Percentiles rank a stretch among this genome's conserved stretches.
phyloP scores from a whole-genome alignment of 2,888 invertebrate genomes.

The Agriopis marginaria region DNA sequence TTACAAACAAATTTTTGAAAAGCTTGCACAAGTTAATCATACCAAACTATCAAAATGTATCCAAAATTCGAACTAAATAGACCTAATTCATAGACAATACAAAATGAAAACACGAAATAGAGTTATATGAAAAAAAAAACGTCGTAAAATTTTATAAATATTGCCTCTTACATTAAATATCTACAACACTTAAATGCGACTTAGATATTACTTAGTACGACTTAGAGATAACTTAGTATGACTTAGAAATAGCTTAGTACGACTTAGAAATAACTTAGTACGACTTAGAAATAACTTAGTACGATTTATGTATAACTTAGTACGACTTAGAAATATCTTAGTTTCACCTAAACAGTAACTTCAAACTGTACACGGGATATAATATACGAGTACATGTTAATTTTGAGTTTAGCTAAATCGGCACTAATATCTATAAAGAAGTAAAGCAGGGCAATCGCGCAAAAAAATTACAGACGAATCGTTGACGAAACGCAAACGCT shows the following conservation, averaged over 20 bases:
- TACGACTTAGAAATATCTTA: conserved; percentile 1
- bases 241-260: too few relatives aligned
- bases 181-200: conserved; percentile 33
- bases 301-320: neutral
- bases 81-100: conserved; percentile 55
- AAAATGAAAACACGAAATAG: conserved; percentile 60
- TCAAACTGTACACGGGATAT: neutral
- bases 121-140: conserved; percentile 50
- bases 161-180: conserved; percentile 42
- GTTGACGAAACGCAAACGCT: too few relatives aligned
- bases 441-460: too few relatives aligned
- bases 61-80: conserved; percentile 28
- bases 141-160: conserved; percentile 43
- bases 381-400: neutral
- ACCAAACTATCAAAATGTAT: neutral
- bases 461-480: too few relatives aligned
- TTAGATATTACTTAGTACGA: neutral
- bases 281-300: neutral
- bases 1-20: conserved; percentile 3
- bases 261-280: conserved; percentile 18
- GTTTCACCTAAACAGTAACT: neutral
- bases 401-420: neutral
- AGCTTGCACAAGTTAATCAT: neutral
- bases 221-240: too few relatives aligned
- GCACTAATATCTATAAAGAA: too few relatives aligned